Conservation (phyloP, 2,113 vertebrate genomes). For the Forbesichthys papilliferus region DNA sequence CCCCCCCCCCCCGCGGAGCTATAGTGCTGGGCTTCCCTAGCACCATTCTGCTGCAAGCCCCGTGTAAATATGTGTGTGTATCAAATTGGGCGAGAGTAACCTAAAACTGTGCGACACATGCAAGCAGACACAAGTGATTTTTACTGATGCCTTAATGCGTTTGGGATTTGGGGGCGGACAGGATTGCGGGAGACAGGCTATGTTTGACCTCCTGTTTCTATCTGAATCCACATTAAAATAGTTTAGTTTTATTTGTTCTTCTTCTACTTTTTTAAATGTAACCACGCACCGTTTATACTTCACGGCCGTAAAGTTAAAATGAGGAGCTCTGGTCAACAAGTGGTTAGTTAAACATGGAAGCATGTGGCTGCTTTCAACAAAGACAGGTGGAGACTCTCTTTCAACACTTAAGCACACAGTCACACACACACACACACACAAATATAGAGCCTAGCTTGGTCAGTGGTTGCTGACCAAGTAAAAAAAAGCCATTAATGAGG, state of each 20-base stretch:
- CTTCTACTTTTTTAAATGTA: slow-evolving; percentile 12
- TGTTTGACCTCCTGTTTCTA: slow-evolving; percentile 25
- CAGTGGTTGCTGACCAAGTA: slow-evolving; percentile 67
- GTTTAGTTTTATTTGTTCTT: too few relatives aligned
- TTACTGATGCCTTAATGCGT: slow-evolving; percentile 71
- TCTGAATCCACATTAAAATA: slow-evolving; percentile 21
- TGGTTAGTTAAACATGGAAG: too few relatives aligned
- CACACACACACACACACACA: slow-evolving; percentile 18
- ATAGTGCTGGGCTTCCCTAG: slow-evolving; percentile 60
- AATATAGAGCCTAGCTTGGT: slow-evolving; percentile 11
- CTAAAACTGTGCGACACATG: slow-evolving; percentile 62
- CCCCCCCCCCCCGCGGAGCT: too few relatives aligned
- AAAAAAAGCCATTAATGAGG: slow-evolving; percentile 78
- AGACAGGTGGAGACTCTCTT: too few relatives aligned
- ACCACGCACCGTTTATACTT: background rate
- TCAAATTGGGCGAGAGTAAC: slow-evolving; percentile 70
- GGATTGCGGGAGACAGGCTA: slow-evolving; percentile 16
- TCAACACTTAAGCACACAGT: slow-evolving; percentile 19
- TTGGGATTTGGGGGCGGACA: slow-evolving; percentile 56
- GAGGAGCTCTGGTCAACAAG: slow-evolving; percentile 3
- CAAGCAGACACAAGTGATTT: slow-evolving; percentile 64
- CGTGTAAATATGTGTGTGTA: slow-evolving; percentile 71
- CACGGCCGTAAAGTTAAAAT: background rate
- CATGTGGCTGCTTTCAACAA: too few relatives aligned
- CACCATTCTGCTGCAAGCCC: slow-evolving; percentile 58